Evolutionary conservation across 2,797 vertebrate species (phyloP).

Genomic region (Nasua narica): DNA sequence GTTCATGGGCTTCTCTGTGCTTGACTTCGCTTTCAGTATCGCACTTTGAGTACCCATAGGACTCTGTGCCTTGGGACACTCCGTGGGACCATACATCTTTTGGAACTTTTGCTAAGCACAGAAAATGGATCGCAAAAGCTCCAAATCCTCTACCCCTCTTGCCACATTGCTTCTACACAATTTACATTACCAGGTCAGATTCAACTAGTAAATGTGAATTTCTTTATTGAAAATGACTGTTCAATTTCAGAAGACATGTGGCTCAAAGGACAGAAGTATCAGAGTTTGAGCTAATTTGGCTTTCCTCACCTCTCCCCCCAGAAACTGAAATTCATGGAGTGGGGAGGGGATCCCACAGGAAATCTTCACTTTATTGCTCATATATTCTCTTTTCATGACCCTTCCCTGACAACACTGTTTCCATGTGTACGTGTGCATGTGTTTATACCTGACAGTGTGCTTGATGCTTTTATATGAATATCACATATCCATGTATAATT

Average conservation of each 20-base stretch:
- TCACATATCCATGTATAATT: not conserved
- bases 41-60: not conserved
- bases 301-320: not conserved
- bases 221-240: not conserved
- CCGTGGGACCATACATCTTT: not conserved
- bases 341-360: rapidly evolving
- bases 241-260: not conserved
- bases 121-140: not conserved
- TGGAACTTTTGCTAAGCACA: not conserved
- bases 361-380: not conserved
- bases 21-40: not conserved
- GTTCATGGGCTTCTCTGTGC: not conserved
- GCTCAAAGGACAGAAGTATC: not conserved
- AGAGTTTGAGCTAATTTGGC: not conserved
- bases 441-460: not conserved
- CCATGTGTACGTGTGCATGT: no score
- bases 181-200: not conserved
- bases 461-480: not conserved
- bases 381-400: not conserved
- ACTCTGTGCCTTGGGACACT: not conserved
- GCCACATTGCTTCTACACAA: not conserved
- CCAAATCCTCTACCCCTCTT: not conserved
- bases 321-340: not conserved
- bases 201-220: not conserved
- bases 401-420: not conserved